Conservation (phyloP, 2,797 vertebrate genomes). For the Lepilemur ruficaudatus region DNA sequence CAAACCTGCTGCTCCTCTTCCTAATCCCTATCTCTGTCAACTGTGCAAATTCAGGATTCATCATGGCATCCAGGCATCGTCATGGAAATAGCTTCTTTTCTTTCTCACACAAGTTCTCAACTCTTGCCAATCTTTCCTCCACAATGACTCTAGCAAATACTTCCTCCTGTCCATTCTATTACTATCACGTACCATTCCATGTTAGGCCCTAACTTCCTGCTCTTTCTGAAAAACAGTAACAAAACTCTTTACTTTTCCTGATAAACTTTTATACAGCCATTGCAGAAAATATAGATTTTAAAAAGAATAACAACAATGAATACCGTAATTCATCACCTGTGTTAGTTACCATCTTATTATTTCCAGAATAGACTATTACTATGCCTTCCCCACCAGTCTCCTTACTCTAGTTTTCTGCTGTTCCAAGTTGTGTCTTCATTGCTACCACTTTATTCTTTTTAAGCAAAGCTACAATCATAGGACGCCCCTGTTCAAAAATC, state of each 20-base stretch:
- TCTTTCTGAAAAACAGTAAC: not conserved
- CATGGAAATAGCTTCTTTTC: not conserved
- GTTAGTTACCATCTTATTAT: not conserved
- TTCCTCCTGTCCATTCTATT: not conserved
- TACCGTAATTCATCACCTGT: not conserved
- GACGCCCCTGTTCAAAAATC: not conserved
- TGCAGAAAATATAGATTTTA: not conserved
- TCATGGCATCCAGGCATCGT: not conserved
- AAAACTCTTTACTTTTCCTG: not conserved
- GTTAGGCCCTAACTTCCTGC: not conserved
- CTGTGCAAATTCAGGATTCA: not conserved
- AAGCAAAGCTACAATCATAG: not conserved
- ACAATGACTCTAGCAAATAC: not conserved
- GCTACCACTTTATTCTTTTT: not conserved
- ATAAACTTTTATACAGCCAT: not conserved
- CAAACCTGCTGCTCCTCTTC: not conserved
- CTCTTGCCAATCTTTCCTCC: not conserved
- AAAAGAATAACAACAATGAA: not conserved
- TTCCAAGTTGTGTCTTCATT: not conserved
- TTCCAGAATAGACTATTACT: not conserved
- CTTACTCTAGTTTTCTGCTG: not conserved
- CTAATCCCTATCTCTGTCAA: not conserved
- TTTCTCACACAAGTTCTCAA: not conserved
- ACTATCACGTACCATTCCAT: not conserved
- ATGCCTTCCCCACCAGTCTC: not conserved